Evolutionary conservation across 2,888 invertebrate species (phyloP).

Genomic region (Erebia aethiops): DNA sequence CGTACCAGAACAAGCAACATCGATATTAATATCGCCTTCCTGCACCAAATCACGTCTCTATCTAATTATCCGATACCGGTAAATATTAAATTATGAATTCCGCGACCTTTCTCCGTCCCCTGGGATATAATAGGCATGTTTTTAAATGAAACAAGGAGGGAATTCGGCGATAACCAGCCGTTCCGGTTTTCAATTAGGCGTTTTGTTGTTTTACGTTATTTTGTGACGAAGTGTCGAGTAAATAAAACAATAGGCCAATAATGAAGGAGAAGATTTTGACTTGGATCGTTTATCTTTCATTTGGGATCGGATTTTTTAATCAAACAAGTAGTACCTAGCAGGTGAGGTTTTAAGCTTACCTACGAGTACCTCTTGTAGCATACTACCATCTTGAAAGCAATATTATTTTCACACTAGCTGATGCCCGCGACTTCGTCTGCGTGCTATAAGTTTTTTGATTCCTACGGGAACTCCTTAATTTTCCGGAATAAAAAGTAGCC

Average conservation of each 20-base stretch:
- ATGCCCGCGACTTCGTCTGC: too few relatives aligned
- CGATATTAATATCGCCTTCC: constrained; percentile 80
- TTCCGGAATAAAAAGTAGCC: too few relatives aligned
- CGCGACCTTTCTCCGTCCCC: constrained; percentile 68
- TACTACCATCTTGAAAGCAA: too few relatives aligned
- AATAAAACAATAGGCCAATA: constrained; percentile 21
- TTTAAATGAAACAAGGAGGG: constrained; percentile 73
- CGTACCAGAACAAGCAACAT: constrained; percentile 71
- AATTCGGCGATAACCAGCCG: constrained; percentile 43
- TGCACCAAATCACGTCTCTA: constrained; percentile 78
- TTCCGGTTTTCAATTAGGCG: constrained; percentile 46
- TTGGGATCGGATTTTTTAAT: neutral
- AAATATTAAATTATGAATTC: constrained; percentile 79
- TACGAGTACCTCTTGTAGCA: too few relatives aligned
- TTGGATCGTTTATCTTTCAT: constrained; percentile 6
- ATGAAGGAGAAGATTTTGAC: constrained; percentile 1
- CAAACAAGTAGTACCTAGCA: neutral
- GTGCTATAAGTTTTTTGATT: too few relatives aligned
- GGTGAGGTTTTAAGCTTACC: too few relatives aligned
- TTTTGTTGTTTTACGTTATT: constrained; percentile 37
- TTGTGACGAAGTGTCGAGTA: constrained; percentile 28
- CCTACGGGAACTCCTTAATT: too few relatives aligned
- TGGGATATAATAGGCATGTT: constrained; percentile 76
- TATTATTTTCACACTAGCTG: too few relatives aligned
- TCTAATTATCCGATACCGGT: constrained; percentile 80